Evolutionary conservation across 2,888 invertebrate genomes (phyloP).

Genomic region (Mantis religiosa): DNA sequence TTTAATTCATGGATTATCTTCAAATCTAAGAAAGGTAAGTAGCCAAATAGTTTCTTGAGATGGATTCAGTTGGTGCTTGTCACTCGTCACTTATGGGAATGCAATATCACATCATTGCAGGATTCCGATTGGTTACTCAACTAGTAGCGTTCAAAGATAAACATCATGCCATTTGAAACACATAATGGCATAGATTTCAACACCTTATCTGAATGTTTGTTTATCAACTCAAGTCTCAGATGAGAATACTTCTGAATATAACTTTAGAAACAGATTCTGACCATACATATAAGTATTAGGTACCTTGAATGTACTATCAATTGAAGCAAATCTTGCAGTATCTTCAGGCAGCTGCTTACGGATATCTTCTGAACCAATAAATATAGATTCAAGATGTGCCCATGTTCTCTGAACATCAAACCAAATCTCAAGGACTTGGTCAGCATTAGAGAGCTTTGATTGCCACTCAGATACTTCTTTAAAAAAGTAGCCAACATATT

Average conservation of each 20-base stretch:
- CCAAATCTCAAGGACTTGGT: constrained; percentile 76
- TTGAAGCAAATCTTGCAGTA: constrained; percentile 78
- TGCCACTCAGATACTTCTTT: constrained; percentile 86
- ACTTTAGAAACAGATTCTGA: neutral
- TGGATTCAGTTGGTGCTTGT: no score
- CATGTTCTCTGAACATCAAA: constrained; percentile 90
- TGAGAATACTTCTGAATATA: neutral
- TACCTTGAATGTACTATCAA: constrained; percentile 81
- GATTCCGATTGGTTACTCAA: no score
- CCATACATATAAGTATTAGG: constrained; percentile 21
- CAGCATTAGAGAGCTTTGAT: constrained; percentile 80
- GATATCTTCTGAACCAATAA: constrained; percentile 94
- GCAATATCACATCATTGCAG: no score
- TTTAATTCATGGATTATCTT: no score
- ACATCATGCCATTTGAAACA: no score
- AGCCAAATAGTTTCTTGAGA: no score
- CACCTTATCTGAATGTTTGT: no score
- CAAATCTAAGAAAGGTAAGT: no score
- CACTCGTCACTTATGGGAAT: no score
- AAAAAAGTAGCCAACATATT: constrained; percentile 82
- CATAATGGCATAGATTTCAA: no score
- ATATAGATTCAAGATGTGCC: constrained; percentile 92
- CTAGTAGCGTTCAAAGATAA: no score
- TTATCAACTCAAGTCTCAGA: no score
- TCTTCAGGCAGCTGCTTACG: constrained; percentile 86